Conservation (phyloP, 1,140 invertebrate species). For the Drosophila sechellia region DNA sequence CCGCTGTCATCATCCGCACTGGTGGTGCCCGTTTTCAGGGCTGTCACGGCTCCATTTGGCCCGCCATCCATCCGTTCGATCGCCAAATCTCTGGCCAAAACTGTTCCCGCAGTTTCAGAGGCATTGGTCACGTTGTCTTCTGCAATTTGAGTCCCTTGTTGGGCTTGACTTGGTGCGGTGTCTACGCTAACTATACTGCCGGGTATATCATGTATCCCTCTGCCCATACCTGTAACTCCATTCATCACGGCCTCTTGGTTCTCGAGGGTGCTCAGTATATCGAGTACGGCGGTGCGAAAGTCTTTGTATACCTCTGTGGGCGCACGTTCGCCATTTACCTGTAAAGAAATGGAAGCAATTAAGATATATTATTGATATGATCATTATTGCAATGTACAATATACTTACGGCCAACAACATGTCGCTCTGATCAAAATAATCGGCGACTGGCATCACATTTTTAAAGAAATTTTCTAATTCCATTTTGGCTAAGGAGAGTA, state of each 20-base stretch:
- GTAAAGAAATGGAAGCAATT: not conserved
- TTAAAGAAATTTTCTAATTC: slow-evolving; percentile 95
- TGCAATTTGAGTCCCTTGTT: slow-evolving; percentile 82
- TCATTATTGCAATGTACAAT: not conserved
- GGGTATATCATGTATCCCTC: slow-evolving; percentile 86
- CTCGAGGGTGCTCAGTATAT: slow-evolving; percentile 88
- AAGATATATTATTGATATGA: not conserved
- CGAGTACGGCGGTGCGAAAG: slow-evolving; percentile 90
- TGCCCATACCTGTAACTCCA: slow-evolving; percentile 86
- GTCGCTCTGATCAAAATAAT: slow-evolving; percentile 94
- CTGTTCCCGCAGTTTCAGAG: slow-evolving; percentile 16
- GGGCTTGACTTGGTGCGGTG: slow-evolving; percentile 85
- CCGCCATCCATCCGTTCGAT: slow-evolving; percentile 21
- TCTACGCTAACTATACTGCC: slow-evolving; percentile 87
- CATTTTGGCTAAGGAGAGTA: slow-evolving; percentile 93
- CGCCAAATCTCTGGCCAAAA: slow-evolving; percentile 32
- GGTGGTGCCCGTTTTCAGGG: slow-evolving; percentile 14
- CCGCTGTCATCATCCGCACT: slow-evolving; percentile 59
- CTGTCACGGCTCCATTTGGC: slow-evolving; percentile 16
- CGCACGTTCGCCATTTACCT: slow-evolving; percentile 93
- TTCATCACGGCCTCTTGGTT: slow-evolving; percentile 87
- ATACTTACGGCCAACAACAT: slow-evolving; percentile 91
- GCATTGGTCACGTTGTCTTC: slow-evolving; percentile 34
- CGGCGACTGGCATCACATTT: slow-evolving; percentile 94
- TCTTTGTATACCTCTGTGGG: slow-evolving; percentile 93